phyloP scores from a whole-genome alignment of 2,797 vertebrate genomes.

The Coluber constrictor region DNA sequence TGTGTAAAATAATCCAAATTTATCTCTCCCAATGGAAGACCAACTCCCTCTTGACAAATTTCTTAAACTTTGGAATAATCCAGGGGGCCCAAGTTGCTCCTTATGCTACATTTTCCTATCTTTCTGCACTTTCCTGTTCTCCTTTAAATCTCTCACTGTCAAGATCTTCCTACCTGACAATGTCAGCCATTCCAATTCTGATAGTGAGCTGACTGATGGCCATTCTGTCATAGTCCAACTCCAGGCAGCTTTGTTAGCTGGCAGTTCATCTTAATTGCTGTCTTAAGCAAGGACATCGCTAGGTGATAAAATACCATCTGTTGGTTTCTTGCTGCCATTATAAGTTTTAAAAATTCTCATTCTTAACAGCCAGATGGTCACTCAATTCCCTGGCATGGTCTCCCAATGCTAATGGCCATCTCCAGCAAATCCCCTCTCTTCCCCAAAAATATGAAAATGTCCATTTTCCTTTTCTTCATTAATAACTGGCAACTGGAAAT shows the following conservation, averaged over 20 bases:
- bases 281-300: not conserved
- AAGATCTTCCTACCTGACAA: not conserved
- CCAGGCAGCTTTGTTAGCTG: not conserved
- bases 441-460: not conserved
- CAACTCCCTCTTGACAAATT: not conserved
- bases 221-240: not conserved
- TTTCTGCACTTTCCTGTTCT: not conserved
- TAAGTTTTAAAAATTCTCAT: not conserved
- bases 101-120: not conserved
- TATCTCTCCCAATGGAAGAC: not conserved
- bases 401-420: not conserved
- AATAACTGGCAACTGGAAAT: not conserved
- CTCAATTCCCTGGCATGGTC: not conserved
- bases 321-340: not conserved
- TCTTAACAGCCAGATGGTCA: not conserved
- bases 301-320: not conserved
- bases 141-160: not conserved
- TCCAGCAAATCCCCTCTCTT: not conserved
- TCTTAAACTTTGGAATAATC: not conserved
- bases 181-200: not conserved
- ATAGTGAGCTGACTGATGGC: not conserved
- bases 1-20: not conserved
- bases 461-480: not conserved
- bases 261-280: not conserved
- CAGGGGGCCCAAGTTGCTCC: not conserved